phyloP scores from a whole-genome alignment of 92 coral and sea anemone species.

The Micromussa lordhowensis region DNA sequence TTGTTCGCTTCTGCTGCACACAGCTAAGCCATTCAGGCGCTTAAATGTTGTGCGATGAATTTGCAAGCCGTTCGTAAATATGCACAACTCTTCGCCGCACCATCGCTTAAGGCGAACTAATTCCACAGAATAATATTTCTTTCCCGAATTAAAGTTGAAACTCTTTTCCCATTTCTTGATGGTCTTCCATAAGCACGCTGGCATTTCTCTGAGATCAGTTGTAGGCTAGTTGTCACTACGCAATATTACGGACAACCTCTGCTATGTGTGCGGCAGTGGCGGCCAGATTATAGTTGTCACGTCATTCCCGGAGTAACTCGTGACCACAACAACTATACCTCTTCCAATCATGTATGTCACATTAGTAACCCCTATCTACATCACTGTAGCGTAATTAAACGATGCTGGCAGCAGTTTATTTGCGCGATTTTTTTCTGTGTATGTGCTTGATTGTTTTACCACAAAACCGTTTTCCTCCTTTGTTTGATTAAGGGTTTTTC shows the following conservation, averaged over 20 bases:
- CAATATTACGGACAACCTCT: not conserved
- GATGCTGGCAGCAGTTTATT: not conserved
- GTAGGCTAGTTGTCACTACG: not conserved
- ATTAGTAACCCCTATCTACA: not conserved
- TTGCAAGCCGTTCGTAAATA: constrained; percentile 50
- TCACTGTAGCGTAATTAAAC: too few relatives aligned
- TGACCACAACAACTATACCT: not conserved
- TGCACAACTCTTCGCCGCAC: constrained; percentile 40
- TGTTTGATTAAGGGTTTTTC: too few relatives aligned
- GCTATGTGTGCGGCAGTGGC: not conserved
- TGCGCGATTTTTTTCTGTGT: not conserved
- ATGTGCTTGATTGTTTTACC: not conserved
- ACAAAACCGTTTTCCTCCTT: not conserved
- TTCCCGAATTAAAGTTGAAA: constrained; percentile 25
- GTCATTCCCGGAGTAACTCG: not conserved
- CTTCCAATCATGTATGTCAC: not conserved
- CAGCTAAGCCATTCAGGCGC: constrained; percentile 43
- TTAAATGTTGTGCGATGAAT: constrained; percentile 24
- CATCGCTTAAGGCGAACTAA: constrained; percentile 32
- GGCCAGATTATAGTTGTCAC: not conserved
- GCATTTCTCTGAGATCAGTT: constrained; percentile 2
- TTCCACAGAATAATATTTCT: constrained; percentile 40
- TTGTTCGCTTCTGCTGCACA: constrained; percentile 32
- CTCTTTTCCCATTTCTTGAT: constrained; percentile 35
- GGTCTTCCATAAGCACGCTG: constrained; percentile 29